Evolutionary conservation across 2,888 invertebrate species (phyloP), one percentile per base, ranked within the genome.

Genomic region (Venustoraphidia nigricollis): DNA sequence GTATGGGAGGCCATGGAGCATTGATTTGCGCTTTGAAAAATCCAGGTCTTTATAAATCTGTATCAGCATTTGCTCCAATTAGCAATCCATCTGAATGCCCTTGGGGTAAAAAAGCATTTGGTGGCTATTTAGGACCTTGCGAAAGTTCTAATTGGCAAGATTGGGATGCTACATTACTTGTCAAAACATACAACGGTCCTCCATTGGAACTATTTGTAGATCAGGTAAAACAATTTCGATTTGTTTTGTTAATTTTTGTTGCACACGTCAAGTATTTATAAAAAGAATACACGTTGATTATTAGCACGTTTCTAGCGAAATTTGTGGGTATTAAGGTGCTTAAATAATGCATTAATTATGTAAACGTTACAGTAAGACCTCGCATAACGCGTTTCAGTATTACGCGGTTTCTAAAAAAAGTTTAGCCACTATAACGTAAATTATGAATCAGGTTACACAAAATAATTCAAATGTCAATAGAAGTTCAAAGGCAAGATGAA

Each of bases 1-100:
- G 95, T 62, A 98, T 98, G 97, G 97, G 97, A 51, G 97, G 97
- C 27, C 96, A 97, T 69, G 97, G 98, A 35, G 95, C 96, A 11
- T 65, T 97, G 43, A 80, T 93, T 46, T 86, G 87, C 60, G 86
- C 88, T 6, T 67, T 98, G 40, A 88, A 90, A 66, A 93, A 92
- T 67, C 95, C 95, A 9, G 88, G 87, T 10, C 68, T 83, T 49
- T 97, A 87, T 67, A 79, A 79, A 59, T 81, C 85, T 9, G 92
- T 94, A 1, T 94, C 95, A 53, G 94, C 92, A 6, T 96, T 98
- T 72, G 81, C 97, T 4, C 95, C 98, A 0, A 94, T 97, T 59
- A 81, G 84, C 55, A 92, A 96, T 67, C 95, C 97, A 0, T 75
- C 70, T 3, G 70, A 80, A 47, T 83, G 87, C 55, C 77, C 83